Percentiles rank a stretch among this genome's conserved stretches.
Evolutionary conservation across 2,888 invertebrate species (phyloP).

Genomic region (Omphaloscelis lunosa): DNA sequence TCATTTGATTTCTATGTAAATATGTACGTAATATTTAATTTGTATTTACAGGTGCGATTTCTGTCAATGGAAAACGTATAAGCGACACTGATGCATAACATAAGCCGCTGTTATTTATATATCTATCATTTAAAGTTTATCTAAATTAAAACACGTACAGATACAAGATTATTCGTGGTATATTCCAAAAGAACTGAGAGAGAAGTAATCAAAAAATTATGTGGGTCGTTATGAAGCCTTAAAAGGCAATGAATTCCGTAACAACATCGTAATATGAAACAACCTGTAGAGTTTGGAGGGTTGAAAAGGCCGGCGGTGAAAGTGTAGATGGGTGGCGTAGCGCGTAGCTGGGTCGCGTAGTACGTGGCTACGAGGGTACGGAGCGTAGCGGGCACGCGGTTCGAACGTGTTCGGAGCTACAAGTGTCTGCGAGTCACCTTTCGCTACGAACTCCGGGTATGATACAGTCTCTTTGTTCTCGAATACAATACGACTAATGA

Average conservation of each 20-base stretch:
- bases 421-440: slow-evolving; percentile 57
- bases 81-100: background rate
- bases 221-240: slow-evolving; percentile 50
- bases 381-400: slow-evolving; percentile 44
- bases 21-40: background rate
- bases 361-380: slow-evolving; percentile 30
- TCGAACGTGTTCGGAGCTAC: slow-evolving; percentile 52
- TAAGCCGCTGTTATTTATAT: background rate
- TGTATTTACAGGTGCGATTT: too few species aligned
- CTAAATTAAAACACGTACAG: background rate
- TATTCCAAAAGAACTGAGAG: slow-evolving; percentile 22
- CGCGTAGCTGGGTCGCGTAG: slow-evolving; percentile 41
- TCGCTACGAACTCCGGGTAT: slow-evolving; percentile 17
- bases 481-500: slow-evolving; percentile 24
- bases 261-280: slow-evolving; percentile 58
- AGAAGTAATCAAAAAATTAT: slow-evolving; percentile 52
- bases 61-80: background rate
- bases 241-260: slow-evolving; percentile 61
- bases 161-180: background rate
- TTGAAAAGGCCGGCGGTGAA: slow-evolving; percentile 31
- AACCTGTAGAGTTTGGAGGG: slow-evolving; percentile 55
- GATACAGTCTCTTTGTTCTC: slow-evolving; percentile 34
- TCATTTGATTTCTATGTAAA: background rate
- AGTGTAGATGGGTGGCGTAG: slow-evolving; percentile 40
- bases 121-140: background rate